These are phyloP conservation scores for Hetaerina titia DNA, from an alignment of 2,888 invertebrate species.

Conservation along the genomic window DNA sequence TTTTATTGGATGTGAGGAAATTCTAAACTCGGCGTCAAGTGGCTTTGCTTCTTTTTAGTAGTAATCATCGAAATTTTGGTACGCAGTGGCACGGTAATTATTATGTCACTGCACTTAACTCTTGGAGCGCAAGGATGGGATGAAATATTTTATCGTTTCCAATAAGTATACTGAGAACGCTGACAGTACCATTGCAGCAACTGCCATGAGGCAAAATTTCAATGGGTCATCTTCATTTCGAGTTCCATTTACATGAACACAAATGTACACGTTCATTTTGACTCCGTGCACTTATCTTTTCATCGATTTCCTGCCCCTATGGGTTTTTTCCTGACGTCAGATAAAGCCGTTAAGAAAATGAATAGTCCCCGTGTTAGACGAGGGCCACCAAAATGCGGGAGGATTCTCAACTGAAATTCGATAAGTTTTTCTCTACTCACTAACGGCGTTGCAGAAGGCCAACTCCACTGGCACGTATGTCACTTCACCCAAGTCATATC, in stretches of 20 bases:
- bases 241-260: too few species aligned
- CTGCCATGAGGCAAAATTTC: background rate
- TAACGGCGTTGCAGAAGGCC: background rate
- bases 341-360: conserved; percentile 1
- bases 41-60: too few species aligned
- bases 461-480: background rate
- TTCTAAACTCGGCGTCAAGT: too few species aligned
- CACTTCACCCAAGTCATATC: background rate
- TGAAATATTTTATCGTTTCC: too few species aligned
- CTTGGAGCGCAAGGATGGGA: too few species aligned
- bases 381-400: background rate
- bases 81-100: too few species aligned
- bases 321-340: background rate
- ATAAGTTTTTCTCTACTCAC: background rate
- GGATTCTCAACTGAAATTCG: background rate
- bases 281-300: background rate
- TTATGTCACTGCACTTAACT: too few species aligned
- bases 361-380: background rate
- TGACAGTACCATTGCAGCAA: background rate
- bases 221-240: background rate
- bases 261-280: too few species aligned
- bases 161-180: too few species aligned
- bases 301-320: conserved; percentile 7
- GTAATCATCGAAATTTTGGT: too few species aligned
- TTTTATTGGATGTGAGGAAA: too few species aligned